Conservation (phyloP, 2,797 vertebrate species). For the Pitangus sulphuratus region DNA sequence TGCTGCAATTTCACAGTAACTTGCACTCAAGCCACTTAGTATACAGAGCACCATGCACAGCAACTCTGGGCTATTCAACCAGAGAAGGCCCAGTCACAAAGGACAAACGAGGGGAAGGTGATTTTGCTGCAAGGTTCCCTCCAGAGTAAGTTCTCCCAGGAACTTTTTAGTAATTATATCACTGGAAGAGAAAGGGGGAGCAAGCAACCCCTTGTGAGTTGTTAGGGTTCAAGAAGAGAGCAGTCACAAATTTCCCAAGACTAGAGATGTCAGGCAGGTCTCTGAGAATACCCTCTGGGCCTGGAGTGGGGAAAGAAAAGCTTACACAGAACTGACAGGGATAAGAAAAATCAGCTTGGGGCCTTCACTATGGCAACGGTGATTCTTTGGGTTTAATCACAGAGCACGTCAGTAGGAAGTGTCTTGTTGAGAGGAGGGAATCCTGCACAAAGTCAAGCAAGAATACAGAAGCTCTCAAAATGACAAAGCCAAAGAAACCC, state of each 20-base stretch:
- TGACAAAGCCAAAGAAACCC: not conserved
- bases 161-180: not conserved
- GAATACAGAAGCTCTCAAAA: not conserved
- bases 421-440: not conserved
- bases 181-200: not conserved
- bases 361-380: not conserved
- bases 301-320: not conserved
- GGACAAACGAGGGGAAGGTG: not conserved
- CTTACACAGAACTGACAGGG: not conserved
- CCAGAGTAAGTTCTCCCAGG: not conserved
- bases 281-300: not conserved
- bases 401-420: fast-evolving
- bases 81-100: not conserved
- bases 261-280: not conserved
- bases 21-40: slow-evolving; percentile 14
- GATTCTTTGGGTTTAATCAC: not conserved
- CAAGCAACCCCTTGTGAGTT: not conserved
- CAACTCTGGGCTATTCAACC: not conserved
- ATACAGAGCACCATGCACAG: not conserved
- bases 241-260: not conserved
- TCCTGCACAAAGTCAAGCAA: not conserved
- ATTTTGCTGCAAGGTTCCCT: not conserved
- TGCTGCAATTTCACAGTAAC: slow-evolving; percentile 16
- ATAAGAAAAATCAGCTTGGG: not conserved
- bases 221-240: not conserved